A percentile compares a stretch with the other conserved stretches of the same genome.
Evolutionary conservation across 64 coral and sea anemone genomes (phyloP).

Genomic region (Dendrophyllia cribrosa): DNA sequence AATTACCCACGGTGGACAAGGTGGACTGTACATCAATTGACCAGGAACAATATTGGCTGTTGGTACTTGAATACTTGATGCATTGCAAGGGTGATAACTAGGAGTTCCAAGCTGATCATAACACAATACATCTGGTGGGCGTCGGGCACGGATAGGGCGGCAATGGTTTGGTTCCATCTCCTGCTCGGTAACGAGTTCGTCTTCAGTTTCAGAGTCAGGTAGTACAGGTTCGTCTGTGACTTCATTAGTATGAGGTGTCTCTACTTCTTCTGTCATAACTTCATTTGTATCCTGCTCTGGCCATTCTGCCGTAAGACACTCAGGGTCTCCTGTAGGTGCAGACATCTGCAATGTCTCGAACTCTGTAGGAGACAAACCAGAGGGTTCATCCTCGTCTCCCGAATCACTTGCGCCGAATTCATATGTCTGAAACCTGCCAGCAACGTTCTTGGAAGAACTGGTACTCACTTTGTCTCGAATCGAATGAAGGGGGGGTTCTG

Average conservation of each 20-base stretch:
- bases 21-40: not conserved
- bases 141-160: not conserved
- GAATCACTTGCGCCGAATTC: not conserved
- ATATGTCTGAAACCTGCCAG: not conserved
- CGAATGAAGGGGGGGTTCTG: no score
- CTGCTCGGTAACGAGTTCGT: not conserved
- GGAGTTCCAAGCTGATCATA: not conserved
- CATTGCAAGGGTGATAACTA: not conserved
- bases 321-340: not conserved
- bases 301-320: no score
- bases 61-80: not conserved
- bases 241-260: no score
- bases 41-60: not conserved
- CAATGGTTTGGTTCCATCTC: not conserved
- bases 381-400: not conserved
- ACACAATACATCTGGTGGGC: not conserved
- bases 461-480: not conserved
- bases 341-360: not conserved
- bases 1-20: not conserved
- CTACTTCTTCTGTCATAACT: not conserved
- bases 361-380: not conserved
- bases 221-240: no score
- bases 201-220: no score
- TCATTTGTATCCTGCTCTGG: not conserved
- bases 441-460: not conserved